Percentiles rank a stretch among this genome's conserved stretches.
Evolutionary conservation across 1,140 invertebrate species (phyloP).

Genomic region (Atta texana): DNA sequence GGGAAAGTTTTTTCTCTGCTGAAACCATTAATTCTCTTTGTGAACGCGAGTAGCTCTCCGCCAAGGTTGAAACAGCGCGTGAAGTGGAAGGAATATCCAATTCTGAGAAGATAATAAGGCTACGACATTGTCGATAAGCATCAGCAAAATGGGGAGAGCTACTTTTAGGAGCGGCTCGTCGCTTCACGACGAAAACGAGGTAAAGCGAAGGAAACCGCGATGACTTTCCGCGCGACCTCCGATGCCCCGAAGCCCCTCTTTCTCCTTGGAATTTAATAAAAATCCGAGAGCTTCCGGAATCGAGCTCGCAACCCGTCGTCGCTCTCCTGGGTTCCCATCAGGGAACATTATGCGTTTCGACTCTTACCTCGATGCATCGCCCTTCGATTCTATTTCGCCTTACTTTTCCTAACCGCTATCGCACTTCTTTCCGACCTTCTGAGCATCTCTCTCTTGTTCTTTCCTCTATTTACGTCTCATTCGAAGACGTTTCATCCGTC

Average conservation of each 20-base stretch:
- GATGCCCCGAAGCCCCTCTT: conserved; percentile 28
- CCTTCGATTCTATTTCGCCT: conserved; percentile 43
- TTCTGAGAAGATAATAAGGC: conserved; percentile 52
- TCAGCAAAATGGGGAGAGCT: conserved; percentile 47
- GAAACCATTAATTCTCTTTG: conserved; percentile 29
- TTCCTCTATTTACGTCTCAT: not conserved
- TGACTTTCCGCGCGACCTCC: conserved; percentile 57
- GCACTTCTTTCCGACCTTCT: not conserved
- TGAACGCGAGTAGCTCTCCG: conserved; percentile 16
- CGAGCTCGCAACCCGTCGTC: conserved; percentile 30
- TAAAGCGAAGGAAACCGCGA: conserved; percentile 31
- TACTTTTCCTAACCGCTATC: conserved; percentile 21
- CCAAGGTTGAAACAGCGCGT: not conserved
- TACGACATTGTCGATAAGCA: conserved; percentile 44
- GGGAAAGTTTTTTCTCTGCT: conserved; percentile 1
- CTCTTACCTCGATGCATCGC: conserved; percentile 19
- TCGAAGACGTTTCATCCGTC: conserved; percentile 7
- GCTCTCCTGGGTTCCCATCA: not conserved
- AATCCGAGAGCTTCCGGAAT: conserved; percentile 50
- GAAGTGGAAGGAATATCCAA: conserved; percentile 39
- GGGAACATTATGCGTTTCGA: conserved; percentile 57
- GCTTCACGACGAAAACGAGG: conserved; percentile 4
- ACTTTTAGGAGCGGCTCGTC: conserved; percentile 32
- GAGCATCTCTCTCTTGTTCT: not conserved
- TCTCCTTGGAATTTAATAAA: conserved; percentile 65